A percentile compares a stretch with the other conserved stretches of the same genome.
Evolutionary conservation across 2,797 vertebrate species (phyloP).

Genomic region (Heteromormyrus szaboi): DNA sequence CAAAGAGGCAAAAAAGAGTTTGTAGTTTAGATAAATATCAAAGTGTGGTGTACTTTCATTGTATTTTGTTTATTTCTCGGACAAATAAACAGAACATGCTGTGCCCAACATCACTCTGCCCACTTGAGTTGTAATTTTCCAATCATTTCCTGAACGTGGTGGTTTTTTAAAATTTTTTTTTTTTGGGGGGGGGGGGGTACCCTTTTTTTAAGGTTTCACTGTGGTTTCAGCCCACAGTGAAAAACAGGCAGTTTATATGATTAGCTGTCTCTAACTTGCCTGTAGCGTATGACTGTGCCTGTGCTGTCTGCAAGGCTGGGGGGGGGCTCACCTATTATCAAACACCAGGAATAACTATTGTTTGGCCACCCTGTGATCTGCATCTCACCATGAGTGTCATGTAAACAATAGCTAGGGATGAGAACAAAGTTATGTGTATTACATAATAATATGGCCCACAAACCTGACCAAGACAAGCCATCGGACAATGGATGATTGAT

Average conservation of each 20-base stretch:
- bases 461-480: background rate
- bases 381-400: background rate
- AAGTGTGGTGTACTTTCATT: slow-evolving; percentile 56
- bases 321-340: background rate
- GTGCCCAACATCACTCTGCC: slow-evolving; percentile 49
- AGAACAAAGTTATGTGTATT: background rate
- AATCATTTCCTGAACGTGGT: background rate
- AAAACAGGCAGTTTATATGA: background rate
- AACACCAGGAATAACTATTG: background rate
- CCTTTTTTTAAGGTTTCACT: background rate
- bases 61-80: slow-evolving; percentile 60
- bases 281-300: background rate
- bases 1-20: slow-evolving; percentile 50
- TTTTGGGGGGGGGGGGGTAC: background rate
- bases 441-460: background rate
- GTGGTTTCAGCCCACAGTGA: background rate
- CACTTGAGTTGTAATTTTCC: background rate
- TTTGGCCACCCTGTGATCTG: background rate
- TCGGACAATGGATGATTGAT: background rate
- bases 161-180: background rate
- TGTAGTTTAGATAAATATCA: slow-evolving; percentile 60
- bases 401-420: background rate
- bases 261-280: background rate
- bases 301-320: background rate
- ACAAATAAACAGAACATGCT: slow-evolving; percentile 56